Base-by-base conservation (phyloP, 2,888 invertebrate genomes). In the Troilus luridus region DNA sequence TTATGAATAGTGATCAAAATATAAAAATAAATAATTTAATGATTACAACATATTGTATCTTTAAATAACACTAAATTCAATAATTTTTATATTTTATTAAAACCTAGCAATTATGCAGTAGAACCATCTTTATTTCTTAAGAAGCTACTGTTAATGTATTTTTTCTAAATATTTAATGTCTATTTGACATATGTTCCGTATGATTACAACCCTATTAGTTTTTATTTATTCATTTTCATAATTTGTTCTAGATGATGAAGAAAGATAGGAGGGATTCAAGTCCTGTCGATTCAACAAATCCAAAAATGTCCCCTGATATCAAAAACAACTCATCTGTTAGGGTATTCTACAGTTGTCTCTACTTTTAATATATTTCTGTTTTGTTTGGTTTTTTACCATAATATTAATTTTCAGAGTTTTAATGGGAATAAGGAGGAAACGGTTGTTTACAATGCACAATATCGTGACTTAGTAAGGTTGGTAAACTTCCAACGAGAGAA, bases 401-500 rank as follows among this genome's bases (percentile, higher is more conserved):
- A 62, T n/a, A 91, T 90, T 27, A 60, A 59, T 91, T 91, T 92
- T 54, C 91, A 93, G 93, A 93, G 92, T 89, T 93, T 90, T 90
- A 92, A 92, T 62, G 92, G 92, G 56, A 92, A 89, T 14, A 91
- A 91, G 89, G 92, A 93, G 21, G 93, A 93, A 88, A 92, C 92
- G 10, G 92, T 96, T 91, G 95, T 96, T 92, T 97, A 96, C 94
- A 97, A 96, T 94, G 96, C 96, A 91, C 97, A 97, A 94, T 97
- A 97, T 93, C 95, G 96, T 93, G 98, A 98, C 94, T 95, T 98
- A 92, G 96, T 98, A 92, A 96, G 97, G 92, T 95, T 98, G 93
- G 98, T 98, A 91, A 98, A 98, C 95, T 97, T 97, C 94, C 98
- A 98, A 94, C 95, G 98, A 92, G 98, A 98, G 94, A 98, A 98